Percentiles rank a stretch among this genome's conserved stretches.
Evolutionary conservation across 2,888 invertebrate genomes (phyloP).

Genomic region (Stenchaetothrips biformis): DNA sequence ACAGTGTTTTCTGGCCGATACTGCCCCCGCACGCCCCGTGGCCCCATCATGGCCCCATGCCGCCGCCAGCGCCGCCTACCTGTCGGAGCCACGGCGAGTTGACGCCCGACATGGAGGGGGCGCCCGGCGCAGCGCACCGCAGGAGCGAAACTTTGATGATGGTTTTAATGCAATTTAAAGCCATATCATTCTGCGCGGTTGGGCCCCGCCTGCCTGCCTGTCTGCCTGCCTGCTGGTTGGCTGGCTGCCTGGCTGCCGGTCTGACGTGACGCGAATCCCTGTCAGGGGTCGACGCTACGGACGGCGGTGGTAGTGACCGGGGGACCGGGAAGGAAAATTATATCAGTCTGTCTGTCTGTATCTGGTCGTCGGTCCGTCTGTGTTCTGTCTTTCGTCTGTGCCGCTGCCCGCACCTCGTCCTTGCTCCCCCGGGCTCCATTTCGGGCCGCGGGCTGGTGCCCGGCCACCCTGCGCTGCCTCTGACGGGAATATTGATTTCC

Average conservation of each 20-base stretch:
- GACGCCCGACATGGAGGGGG: neutral
- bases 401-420: neutral
- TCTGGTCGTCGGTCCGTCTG: neutral
- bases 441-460: neutral
- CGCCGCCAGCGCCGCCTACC: no score
- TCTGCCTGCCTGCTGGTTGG: neutral
- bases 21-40: no score
- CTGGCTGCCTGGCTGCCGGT: neutral
- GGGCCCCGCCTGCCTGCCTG: neutral
- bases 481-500: constrained; percentile 22
- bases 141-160: constrained; percentile 24
- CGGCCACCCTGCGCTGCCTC: neutral
- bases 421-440: neutral
- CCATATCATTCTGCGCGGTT: constrained; percentile 24
- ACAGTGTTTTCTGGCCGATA: no score
- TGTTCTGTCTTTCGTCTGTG: neutral
- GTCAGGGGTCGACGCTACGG: neutral
- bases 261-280: constrained; percentile 20
- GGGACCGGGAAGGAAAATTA: constrained; percentile 10
- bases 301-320: neutral
- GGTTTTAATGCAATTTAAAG: constrained; percentile 25
- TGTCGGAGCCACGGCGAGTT: no score
- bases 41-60: no score
- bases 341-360: constrained; percentile 6
- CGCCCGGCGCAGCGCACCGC: neutral